Evolutionary conservation across 2,113 vertebrate species (phyloP), one percentile per base, ranked within the genome.

Genomic region (Columba livia): DNA sequence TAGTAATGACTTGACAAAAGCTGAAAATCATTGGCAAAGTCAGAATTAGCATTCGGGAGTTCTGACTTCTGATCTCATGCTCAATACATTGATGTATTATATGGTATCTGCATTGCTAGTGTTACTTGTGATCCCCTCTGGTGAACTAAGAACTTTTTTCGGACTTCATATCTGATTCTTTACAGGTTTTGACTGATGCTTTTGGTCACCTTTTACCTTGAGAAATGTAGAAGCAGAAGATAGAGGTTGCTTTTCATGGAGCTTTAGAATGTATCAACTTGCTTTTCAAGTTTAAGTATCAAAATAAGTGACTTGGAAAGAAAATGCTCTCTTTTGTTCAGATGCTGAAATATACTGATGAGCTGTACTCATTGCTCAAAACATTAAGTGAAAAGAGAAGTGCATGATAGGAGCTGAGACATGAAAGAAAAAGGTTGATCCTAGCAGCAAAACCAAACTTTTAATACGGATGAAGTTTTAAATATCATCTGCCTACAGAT

Each of bases 361-460:
- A 93, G 85, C 80, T 86, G 32, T 67, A 85, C 38, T 88, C 81
- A 87, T 53, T 93, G 88, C 67, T 84, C 62, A 79, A 95, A 94
- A 64, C 47, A 5, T 58, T 47, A 32, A 54, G 17, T 34, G 71
- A 90, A 81, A 38, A 13, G 70, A 48, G 75, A 73, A 61, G 64
- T 70, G 58, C 44, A 61, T 17, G 70, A 84, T 95, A 75, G 7
- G 18, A 79, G 61, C 42, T 70, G 61, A 56, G 73, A 79, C 66
- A 66, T 7, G 32, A 94, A 95, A 82, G n/a, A 48, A 57, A 88
- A 88, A 85, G 31, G 77, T 70, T 60, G 56, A 36, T 62, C 56
- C 50, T 79, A 64, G 53, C 31, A 75, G 50, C n/a, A 69, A 54
- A 84, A 7, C 40, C 70, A 78, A 73, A 61, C 17, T 87, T 90